Evolutionary conservation across 2,113 vertebrate genomes (phyloP).

Genomic region (Sprattus sprattus): DNA sequence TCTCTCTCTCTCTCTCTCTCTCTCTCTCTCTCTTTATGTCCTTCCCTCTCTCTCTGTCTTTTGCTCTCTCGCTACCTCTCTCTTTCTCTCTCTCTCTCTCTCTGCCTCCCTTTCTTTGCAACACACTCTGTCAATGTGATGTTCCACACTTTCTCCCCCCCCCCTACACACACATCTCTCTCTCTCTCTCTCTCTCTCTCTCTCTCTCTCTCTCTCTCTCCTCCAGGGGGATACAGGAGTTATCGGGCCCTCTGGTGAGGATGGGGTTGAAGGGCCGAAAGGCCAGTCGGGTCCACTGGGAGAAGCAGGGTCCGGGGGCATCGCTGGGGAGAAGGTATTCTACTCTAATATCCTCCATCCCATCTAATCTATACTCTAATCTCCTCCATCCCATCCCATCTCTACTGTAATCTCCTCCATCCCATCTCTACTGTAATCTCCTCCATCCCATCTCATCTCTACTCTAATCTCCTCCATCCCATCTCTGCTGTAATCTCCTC

Average conservation of each 20-base stretch:
- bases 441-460: no score
- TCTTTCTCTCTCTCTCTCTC: not conserved
- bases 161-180: not conserved
- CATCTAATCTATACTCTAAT: not conserved
- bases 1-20: not conserved
- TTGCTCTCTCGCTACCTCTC: not conserved
- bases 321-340: slow-evolving; percentile 86
- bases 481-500: no score
- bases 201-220: slow-evolving; percentile 11
- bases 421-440: no score
- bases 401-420: no score
- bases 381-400: not conserved
- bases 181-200: slow-evolving; percentile 7
- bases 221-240: slow-evolving; percentile 83
- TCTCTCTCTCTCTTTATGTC: not conserved
- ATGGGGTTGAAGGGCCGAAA: slow-evolving; percentile 92
- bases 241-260: slow-evolving; percentile 83
- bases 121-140: no score
- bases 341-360: not conserved
- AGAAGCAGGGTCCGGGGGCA: slow-evolving; percentile 80
- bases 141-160: no score
- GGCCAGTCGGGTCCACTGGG: slow-evolving; percentile 85
- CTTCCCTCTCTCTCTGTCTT: not conserved
- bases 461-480: no score
- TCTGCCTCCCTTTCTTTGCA: not conserved